Evolutionary conservation across 2,113 vertebrate species (phyloP).

Genomic region (Malurus elegans): DNA sequence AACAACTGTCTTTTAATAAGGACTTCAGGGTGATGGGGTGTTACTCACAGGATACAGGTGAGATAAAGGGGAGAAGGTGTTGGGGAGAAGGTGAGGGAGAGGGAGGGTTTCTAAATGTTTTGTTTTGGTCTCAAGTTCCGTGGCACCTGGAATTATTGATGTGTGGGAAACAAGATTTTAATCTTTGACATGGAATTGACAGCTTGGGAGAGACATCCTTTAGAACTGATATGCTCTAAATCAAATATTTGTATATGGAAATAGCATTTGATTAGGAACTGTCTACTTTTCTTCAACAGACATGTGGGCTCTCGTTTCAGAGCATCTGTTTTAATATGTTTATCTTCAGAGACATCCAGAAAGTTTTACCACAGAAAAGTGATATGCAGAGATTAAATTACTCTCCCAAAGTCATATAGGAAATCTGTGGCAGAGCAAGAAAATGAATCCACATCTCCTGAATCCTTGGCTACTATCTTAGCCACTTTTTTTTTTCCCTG

Average conservation of each 20-base stretch:
- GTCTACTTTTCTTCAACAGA: background rate
- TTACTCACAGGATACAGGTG: background rate
- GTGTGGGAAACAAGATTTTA: background rate
- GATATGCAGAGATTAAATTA: background rate
- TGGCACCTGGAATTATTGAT: background rate
- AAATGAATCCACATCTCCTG: background rate
- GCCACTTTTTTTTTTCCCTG: background rate
- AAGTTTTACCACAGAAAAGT: constrained; percentile 21
- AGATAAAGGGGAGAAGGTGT: background rate
- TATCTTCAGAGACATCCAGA: constrained; percentile 16
- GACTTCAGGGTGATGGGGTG: background rate
- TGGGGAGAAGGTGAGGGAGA: background rate
- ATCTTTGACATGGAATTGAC: background rate
- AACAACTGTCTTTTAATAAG: background rate
- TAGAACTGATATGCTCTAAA: background rate
- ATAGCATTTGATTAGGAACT: background rate
- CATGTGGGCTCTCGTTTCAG: background rate
- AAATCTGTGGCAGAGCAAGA: background rate
- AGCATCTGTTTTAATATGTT: background rate
- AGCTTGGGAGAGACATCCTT: background rate
- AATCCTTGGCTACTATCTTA: background rate
- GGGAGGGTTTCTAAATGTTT: background rate
- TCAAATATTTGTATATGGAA: background rate
- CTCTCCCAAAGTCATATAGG: background rate
- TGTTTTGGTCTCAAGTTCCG: fast-evolving